Evolutionary conservation across 2,113 vertebrate genomes (phyloP).

Genomic region (Mirounga angustirostris): DNA sequence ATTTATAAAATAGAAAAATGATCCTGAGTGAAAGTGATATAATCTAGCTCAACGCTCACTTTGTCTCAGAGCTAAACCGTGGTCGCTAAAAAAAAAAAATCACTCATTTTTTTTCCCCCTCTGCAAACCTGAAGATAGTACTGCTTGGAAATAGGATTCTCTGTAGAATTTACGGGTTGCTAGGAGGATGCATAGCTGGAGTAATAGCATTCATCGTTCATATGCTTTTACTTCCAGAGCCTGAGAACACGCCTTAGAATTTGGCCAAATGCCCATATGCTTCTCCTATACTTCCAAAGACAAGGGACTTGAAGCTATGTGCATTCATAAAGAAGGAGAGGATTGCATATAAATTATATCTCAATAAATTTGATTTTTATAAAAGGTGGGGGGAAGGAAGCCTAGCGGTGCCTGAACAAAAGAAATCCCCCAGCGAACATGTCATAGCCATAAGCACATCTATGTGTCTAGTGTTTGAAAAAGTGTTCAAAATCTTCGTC

Average conservation of each 20-base stretch:
- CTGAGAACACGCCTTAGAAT: neutral
- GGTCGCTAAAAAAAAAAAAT: neutral
- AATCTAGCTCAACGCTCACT: neutral
- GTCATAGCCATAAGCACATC: neutral
- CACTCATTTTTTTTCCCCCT: neutral
- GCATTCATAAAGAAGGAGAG: neutral
- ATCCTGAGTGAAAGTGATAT: neutral
- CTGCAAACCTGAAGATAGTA: neutral
- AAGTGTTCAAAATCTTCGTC: neutral
- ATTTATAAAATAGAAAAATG: neutral
- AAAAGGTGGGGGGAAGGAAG: neutral
- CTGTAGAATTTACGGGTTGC: neutral
- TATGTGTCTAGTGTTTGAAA: neutral
- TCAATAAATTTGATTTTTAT: neutral
- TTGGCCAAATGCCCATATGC: neutral
- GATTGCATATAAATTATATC: neutral
- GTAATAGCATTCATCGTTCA: neutral
- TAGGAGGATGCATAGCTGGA: too few relatives aligned
- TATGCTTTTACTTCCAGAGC: neutral
- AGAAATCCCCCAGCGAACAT: neutral
- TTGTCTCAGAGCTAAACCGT: neutral
- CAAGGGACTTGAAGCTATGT: neutral
- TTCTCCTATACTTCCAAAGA: neutral
- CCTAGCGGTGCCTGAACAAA: neutral
- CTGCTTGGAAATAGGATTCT: neutral